Conservation (phyloP, 2,888 invertebrate species). For the Aphrophora alni region DNA sequence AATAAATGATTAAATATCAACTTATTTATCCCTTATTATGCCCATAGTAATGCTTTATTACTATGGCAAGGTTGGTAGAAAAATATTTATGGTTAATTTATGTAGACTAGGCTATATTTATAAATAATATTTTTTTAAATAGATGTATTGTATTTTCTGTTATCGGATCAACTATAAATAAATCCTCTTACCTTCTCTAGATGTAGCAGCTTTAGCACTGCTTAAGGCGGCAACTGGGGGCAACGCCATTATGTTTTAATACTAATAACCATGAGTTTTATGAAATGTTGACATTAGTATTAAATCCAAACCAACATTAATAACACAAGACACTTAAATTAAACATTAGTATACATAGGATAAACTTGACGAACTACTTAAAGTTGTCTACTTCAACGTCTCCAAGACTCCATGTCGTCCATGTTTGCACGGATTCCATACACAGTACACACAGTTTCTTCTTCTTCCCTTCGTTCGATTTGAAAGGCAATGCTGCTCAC, state of each 20-base stretch:
- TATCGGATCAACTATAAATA: not conserved
- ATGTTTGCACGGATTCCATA: constrained; percentile 16
- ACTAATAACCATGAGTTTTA: constrained; percentile 48
- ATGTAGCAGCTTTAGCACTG: constrained; percentile 48
- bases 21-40: too few species aligned
- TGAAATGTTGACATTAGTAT: constrained; percentile 28
- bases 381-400: not conserved
- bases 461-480: constrained; percentile 50
- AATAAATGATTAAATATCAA: too few species aligned
- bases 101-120: too few species aligned
- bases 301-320: constrained; percentile 39
- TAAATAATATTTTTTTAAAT: too few species aligned
- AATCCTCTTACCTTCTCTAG: constrained; percentile 47
- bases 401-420: constrained; percentile 9
- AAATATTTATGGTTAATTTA: too few species aligned
- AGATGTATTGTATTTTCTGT: too few species aligned
- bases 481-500: constrained; percentile 49
- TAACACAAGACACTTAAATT: constrained; percentile 17
- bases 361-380: not conserved
- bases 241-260: constrained; percentile 57
- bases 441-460: constrained; percentile 33
- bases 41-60: too few species aligned
- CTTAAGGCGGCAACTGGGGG: constrained; percentile 55
- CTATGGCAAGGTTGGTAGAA: too few species aligned
- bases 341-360: constrained; percentile 1